Base-by-base conservation (phyloP, 2,113 vertebrate species). In the Indicator maculatus region DNA sequence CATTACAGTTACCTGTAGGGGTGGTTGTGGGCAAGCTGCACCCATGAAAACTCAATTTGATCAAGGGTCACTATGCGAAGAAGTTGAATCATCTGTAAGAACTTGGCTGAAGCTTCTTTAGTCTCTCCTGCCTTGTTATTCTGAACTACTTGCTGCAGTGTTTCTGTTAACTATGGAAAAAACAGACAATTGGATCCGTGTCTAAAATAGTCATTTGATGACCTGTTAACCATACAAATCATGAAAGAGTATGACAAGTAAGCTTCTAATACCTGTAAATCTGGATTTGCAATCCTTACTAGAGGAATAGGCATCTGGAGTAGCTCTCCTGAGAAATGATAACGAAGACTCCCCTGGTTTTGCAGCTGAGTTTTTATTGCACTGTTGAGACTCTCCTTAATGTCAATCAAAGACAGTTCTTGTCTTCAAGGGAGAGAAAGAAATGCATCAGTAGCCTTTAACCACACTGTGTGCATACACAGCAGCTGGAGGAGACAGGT, bases 61-160 rank as follows among this genome's bases (percentile, higher is more conserved):
- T 98, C 98, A 11, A 94, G 66, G 4, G 97, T 97, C 8, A 77
- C 93, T 26, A 60, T 55, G 56, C 98, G 96, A 21, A 98, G 93
- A 41, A 99, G 97, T 56, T 98, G 98, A 70, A 98, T 93, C 30
- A 98, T 87, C 79, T 98, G 94, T 27, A 99, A 92, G 50, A 97
- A 94, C 14, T 98, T 98, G 38, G 95, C 61, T 61, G 97, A 97
- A 56, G 96, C 96, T 63, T 98, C 80, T 39, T 81, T 96, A 27
- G 98, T 96, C 58, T 96, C 74, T 31, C 93, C 83, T 69, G 98
- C 91, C 26, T 93, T 82, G 2, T 98, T 98, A 10, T 86, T 95
- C 83, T 98, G 90, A 64, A 97, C 97, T 97, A 99, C 61, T 69
- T 93, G 94, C 53, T 95, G 91, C 63, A 99, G 93, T 6, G 97